phyloP scores from a whole-genome alignment of 2,797 vertebrate genomes.

The Macrochelys suwanniensis region DNA sequence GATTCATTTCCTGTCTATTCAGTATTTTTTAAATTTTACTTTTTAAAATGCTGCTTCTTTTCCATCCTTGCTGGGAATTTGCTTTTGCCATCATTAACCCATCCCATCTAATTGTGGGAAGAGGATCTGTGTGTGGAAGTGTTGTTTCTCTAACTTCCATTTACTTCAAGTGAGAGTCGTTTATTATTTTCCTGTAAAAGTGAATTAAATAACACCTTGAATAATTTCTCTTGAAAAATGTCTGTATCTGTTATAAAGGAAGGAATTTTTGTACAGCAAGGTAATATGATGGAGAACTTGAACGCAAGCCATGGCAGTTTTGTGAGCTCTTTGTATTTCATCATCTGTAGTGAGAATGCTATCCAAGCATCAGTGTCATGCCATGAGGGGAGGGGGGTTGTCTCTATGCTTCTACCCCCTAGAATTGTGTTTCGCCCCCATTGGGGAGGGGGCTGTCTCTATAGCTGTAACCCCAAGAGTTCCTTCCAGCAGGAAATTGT shows the following conservation, averaged over 20 bases:
- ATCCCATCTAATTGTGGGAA: conserved; percentile 69
- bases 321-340: conserved; percentile 23
- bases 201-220: background rate
- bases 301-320: conserved; percentile 8
- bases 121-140: conserved; percentile 54
- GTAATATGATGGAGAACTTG: background rate
- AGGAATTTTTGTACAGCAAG: conserved; percentile 23
- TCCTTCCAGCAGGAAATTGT: background rate
- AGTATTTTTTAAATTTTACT: background rate
- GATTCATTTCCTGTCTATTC: conserved; percentile 41
- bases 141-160: conserved; percentile 57
- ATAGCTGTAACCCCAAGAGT: background rate
- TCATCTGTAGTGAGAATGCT: background rate
- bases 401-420: background rate
- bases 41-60: conserved; percentile 66
- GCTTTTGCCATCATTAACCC: conserved; percentile 62
- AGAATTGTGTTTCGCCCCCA: background rate
- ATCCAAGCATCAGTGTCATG: background rate
- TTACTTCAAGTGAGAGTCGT: conserved; percentile 52
- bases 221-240: conserved; percentile 1
- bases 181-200: conserved; percentile 54
- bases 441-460: background rate
- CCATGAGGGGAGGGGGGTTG: background rate
- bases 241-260: conserved; percentile 52
- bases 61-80: conserved; percentile 61